phyloP scores from a whole-genome alignment of 2,797 vertebrate genomes.

The Coluber constrictor region DNA sequence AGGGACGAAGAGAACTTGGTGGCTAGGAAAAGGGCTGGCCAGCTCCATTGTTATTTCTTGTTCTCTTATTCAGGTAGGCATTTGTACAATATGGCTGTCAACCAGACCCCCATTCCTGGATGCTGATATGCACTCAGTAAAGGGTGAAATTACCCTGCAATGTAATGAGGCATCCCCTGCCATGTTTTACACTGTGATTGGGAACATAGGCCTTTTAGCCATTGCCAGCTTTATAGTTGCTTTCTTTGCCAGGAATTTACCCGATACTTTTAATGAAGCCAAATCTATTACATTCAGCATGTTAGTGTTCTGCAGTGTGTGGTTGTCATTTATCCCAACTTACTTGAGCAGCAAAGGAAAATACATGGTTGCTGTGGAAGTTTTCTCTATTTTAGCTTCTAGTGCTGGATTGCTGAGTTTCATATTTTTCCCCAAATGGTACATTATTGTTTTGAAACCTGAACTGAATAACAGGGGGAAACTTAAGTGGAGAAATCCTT shows the following conservation, averaged over 20 bases:
- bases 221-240: neutral
- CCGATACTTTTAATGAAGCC: constrained; percentile 30
- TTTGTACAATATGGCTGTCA: neutral
- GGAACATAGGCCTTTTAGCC: neutral
- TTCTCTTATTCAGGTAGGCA: neutral
- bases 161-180: neutral
- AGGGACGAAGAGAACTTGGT: neutral
- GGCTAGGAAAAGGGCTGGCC: neutral
- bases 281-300: constrained; percentile 40
- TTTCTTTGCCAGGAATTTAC: constrained; percentile 17
- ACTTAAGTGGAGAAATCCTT: neutral
- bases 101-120: neutral
- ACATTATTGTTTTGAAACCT: neutral
- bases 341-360: neutral
- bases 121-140: neutral
- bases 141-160: neutral
- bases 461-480: neutral
- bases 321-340: constrained; percentile 19
- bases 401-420: neutral
- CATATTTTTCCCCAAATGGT: neutral
- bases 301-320: constrained; percentile 36
- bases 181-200: neutral
- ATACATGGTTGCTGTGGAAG: neutral
- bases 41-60: neutral
- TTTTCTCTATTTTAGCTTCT: neutral